These are phyloP conservation scores for Tubulanus polymorphus DNA, from an alignment of 2,888 invertebrate genomes.

Conservation along the genomic window DNA sequence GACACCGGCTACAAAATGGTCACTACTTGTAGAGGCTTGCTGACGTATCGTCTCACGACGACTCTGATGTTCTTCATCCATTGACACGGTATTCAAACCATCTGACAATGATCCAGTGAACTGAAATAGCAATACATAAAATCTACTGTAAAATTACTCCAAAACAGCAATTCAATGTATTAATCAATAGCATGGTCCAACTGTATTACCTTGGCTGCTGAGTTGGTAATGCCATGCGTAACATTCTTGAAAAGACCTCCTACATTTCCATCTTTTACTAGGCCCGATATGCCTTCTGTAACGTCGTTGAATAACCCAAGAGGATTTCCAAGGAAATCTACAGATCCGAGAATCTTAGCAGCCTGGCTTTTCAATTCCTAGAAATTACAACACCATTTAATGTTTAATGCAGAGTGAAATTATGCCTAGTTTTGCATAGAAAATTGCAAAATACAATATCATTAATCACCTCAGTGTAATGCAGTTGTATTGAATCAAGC, in stretches of 20 bases:
- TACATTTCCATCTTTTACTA: conserved; percentile 89
- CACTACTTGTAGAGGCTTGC: conserved; percentile 45
- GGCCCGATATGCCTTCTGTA: conserved; percentile 86
- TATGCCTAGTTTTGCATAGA: no score
- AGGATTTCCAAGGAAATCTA: conserved; percentile 97
- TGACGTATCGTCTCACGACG: conserved; percentile 70
- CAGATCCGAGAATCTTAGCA: conserved; percentile 88
- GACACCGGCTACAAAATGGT: conserved; percentile 87
- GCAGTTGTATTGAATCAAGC: conserved; percentile 66
- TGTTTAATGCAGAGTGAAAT: not conserved
- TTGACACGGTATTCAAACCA: conserved; percentile 79
- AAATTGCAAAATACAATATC: not conserved
- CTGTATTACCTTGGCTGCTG: conserved; percentile 82
- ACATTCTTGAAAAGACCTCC: conserved; percentile 89
- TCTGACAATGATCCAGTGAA: conserved; percentile 78
- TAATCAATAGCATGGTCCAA: not conserved
- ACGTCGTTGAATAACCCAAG: conserved; percentile 93
- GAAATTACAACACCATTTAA: conserved; percentile 8
- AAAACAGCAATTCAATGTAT: not conserved
- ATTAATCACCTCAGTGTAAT: conserved; percentile 33
- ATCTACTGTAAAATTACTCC: not conserved
- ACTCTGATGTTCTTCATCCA: conserved; percentile 89
- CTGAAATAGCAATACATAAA: conserved; percentile 22
- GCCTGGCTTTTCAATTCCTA: conserved; percentile 92
- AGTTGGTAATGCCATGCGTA: conserved; percentile 94